Base-by-base conservation (phyloP, 2,888 invertebrate genomes). In the Phyllotreta cruciferae region DNA sequence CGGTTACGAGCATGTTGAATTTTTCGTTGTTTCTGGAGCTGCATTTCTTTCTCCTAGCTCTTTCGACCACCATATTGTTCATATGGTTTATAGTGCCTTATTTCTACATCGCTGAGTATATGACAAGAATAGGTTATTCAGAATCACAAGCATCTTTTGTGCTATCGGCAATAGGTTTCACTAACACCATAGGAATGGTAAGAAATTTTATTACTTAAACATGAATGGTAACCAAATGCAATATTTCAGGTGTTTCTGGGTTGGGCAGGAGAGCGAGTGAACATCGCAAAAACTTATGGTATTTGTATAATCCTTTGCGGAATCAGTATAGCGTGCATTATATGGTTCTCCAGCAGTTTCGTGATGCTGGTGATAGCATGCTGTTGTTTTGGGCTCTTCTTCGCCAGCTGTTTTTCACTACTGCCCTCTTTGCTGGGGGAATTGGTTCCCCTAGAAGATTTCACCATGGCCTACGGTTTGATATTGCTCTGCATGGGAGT, bases 71-170 rank as follows among this genome's bases (percentile, higher is more conserved):
- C 68, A 84, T 96, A 55, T 85, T 97, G 50, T 97, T 96, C 81
- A 88, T 91, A 73, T 96, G 95, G 92, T 93, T 93, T 80, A 96
- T 97, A 74, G 93, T 97, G 56, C 95, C 96, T 8, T 97, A 97
- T 82, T 92, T 97, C 78, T 97, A 95, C 81, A 84, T 96, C 63
- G 91, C 93, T 52, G 95, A 96, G 74, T 90, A 92, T 78, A 90
- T 94, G 83, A 86, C 86, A 24, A 85, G 87, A 2, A 65, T 67
- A 35, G 88, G 88, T 0, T 92, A 90, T 71, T 84, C 83, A 1
- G 90, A 92, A 69, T 85, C 87, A 36, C 88, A 90, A 55, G 90
- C 90, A 2, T 93, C 95, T 3, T 86, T 87, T 63, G 86, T 96
- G 70, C 85, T 96, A 67, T 93, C 96, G 52, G 85, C 91, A 41